Conservation (phyloP, 2,797 vertebrate genomes). For the Orestias chungarensis region DNA sequence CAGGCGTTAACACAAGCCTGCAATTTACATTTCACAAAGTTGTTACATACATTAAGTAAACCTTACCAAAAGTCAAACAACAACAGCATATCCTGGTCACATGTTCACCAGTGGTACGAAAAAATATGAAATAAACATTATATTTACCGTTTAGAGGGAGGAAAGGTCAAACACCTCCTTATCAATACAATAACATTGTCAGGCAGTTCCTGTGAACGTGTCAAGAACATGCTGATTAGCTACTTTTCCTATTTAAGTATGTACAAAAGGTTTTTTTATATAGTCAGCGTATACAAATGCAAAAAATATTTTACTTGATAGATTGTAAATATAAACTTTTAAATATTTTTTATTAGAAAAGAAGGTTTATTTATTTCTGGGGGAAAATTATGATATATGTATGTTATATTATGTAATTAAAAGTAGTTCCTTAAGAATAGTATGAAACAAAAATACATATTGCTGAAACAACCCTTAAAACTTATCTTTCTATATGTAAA, state of each 20-base stretch:
- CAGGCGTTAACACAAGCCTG: neutral
- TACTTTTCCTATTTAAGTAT: neutral
- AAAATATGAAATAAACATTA: slow-evolving; percentile 13
- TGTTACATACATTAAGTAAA: neutral
- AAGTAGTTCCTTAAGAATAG: neutral
- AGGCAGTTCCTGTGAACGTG: slow-evolving; percentile 83
- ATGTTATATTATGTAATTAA: neutral
- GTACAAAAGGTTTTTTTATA: neutral
- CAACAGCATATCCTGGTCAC: neutral
- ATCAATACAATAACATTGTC: slow-evolving; percentile 84
- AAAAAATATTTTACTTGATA: neutral
- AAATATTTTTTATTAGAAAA: neutral
- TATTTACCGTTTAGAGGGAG: slow-evolving; percentile 89
- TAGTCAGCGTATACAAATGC: neutral
- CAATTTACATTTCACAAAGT: neutral
- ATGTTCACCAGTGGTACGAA: neutral
- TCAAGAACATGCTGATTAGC: neutral
- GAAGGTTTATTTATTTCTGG: neutral
- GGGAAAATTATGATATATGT: neutral
- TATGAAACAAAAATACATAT: neutral
- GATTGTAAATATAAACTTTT: neutral
- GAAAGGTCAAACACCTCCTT: slow-evolving; percentile 93
- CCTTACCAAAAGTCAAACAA: neutral
- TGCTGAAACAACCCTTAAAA: neutral
- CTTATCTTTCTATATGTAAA: neutral